Evolutionary conservation across 2,888 invertebrate species (phyloP).

Genomic region (Ophraella communa): DNA sequence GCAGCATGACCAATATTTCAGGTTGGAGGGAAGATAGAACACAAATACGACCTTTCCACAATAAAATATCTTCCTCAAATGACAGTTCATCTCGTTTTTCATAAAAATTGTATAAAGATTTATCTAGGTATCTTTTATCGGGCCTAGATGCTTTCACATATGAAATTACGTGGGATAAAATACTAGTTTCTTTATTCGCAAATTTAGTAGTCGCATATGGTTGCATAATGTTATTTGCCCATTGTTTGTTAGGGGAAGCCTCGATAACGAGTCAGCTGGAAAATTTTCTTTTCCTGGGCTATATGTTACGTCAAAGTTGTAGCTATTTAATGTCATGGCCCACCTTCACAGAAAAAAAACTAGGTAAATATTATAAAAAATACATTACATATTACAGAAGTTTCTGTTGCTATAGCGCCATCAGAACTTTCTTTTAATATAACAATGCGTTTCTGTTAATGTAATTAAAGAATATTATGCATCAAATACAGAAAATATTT

Average conservation of each 20-base stretch:
- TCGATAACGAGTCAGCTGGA: not conserved
- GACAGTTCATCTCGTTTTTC: constrained; percentile 36
- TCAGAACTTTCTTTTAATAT: too few relatives aligned
- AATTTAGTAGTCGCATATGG: not conserved
- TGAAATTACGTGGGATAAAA: not conserved
- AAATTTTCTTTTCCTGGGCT: not conserved
- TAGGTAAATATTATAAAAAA: too few relatives aligned
- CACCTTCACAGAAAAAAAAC: too few relatives aligned
- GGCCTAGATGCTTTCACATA: too few relatives aligned
- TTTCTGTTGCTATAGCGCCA: too few relatives aligned
- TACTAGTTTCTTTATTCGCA: constrained; percentile 7
- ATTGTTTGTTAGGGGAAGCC: not conserved
- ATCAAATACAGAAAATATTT: too few relatives aligned
- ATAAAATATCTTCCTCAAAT: constrained; percentile 27
- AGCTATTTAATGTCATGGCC: not conserved
- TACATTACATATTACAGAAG: too few relatives aligned
- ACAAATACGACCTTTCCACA: constrained; percentile 27
- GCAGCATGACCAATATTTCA: constrained; percentile 24
- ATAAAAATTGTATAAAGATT: not conserved
- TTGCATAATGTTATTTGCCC: too few relatives aligned
- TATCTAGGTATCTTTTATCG: too few relatives aligned
- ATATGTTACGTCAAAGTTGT: not conserved
- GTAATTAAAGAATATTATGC: too few relatives aligned
- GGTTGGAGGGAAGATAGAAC: constrained; percentile 9
- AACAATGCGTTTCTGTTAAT: too few relatives aligned